These are phyloP conservation scores for Sander vitreus DNA, from an alignment of 2,113 vertebrate species.

Conservation along the genomic window DNA sequence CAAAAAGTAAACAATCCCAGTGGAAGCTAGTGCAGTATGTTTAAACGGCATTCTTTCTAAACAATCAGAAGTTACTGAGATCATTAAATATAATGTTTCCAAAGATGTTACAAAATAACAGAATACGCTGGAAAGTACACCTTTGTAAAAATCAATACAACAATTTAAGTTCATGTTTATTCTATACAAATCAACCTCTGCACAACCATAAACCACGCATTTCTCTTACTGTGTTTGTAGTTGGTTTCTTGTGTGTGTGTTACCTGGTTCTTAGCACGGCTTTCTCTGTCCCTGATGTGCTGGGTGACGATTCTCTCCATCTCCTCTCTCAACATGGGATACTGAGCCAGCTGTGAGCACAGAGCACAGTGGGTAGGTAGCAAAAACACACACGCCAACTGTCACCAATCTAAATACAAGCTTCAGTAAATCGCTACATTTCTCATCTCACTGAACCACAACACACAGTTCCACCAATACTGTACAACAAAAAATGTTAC, in stretches of 20 bases:
- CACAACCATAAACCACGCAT: neutral
- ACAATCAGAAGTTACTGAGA: neutral
- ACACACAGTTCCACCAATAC: slow-evolving; percentile 52
- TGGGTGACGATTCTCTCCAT: slow-evolving; percentile 99
- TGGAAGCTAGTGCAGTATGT: neutral
- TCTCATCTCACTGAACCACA: slow-evolving; percentile 59
- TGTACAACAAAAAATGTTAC: slow-evolving; percentile 38
- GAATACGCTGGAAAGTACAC: neutral
- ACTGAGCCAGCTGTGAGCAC: slow-evolving; percentile 94
- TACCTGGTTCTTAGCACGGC: slow-evolving; percentile 96
- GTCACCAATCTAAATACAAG: slow-evolving; percentile 27
- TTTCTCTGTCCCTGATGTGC: slow-evolving; percentile 96
- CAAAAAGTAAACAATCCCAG: neutral
- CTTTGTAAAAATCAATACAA: neutral
- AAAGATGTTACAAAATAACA: neutral
- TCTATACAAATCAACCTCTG: neutral
- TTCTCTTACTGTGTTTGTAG: neutral
- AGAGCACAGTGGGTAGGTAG: slow-evolving; percentile 71
- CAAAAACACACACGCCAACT: slow-evolving; percentile 24
- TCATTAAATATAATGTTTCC: neutral
- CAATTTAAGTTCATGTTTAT: neutral
- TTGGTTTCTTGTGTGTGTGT: slow-evolving; percentile 33
- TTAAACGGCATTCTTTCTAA: neutral
- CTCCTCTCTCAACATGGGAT: slow-evolving; percentile 95
- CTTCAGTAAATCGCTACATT: slow-evolving; percentile 15